These are phyloP conservation scores for Penaeus chinensis DNA, from an alignment of 1,140 invertebrate species.

Conservation along the genomic window DNA sequence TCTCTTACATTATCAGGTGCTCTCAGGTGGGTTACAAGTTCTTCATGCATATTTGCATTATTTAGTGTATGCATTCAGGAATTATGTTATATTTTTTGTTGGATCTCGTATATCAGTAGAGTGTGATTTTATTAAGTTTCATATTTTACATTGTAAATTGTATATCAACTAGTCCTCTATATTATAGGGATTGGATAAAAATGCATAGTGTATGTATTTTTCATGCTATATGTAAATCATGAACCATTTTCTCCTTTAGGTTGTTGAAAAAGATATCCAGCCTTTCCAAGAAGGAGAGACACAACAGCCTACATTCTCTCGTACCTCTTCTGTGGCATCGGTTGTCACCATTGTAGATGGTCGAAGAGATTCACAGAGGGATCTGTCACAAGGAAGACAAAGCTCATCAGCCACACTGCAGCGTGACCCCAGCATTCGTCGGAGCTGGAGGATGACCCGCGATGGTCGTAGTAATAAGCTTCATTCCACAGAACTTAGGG, in stretches of 20 bases:
- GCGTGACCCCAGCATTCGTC: slow-evolving; percentile 37
- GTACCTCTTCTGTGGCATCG: slow-evolving; percentile 35
- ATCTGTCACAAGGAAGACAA: slow-evolving; percentile 4
- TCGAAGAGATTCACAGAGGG: slow-evolving; percentile 10
- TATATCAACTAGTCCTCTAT: too few relatives aligned
- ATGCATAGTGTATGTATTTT: too few relatives aligned
- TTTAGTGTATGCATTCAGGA: not conserved
- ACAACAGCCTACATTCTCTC: not conserved
- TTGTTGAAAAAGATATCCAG: slow-evolving; percentile 34
- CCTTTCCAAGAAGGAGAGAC: not conserved
- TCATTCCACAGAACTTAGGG: not conserved
- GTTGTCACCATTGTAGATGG: slow-evolving; percentile 40
- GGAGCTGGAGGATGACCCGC: slow-evolving; percentile 19
- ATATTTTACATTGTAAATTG: not conserved
- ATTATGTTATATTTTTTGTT: not conserved
- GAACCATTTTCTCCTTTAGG: not conserved
- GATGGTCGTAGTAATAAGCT: slow-evolving; percentile 26
- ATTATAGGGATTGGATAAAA: too few relatives aligned
- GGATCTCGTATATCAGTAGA: not conserved
- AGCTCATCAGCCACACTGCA: slow-evolving; percentile 5
- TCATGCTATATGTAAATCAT: too few relatives aligned
- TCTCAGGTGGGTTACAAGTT: slow-evolving; percentile 73
- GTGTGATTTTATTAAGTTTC: not conserved
- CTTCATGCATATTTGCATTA: slow-evolving; percentile 52
- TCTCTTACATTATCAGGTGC: slow-evolving; percentile 88